Conservation (phyloP, 2,113 vertebrate species). For the Pseudopipra pipra region DNA sequence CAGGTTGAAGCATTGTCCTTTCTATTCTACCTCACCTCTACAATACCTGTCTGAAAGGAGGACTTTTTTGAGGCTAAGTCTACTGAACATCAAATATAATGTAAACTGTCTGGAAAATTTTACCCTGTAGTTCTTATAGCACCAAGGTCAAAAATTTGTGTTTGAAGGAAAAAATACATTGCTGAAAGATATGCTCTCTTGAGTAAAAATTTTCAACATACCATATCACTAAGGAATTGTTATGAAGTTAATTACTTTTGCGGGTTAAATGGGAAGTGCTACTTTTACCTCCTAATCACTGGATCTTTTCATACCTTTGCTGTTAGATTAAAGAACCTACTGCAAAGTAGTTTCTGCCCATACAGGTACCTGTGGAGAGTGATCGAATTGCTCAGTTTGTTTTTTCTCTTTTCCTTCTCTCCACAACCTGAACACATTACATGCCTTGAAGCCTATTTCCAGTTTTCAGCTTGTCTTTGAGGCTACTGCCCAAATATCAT, state of each 20-base stretch:
- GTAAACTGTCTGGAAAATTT: background rate
- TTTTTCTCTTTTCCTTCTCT: background rate
- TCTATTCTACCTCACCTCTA: background rate
- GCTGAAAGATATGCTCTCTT: background rate
- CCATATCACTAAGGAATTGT: background rate
- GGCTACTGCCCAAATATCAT: background rate
- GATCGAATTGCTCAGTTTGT: background rate
- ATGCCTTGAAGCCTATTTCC: background rate
- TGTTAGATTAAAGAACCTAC: background rate
- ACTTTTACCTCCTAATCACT: background rate
- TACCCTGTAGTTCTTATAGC: background rate
- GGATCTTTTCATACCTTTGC: background rate
- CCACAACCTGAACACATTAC: background rate
- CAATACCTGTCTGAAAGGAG: background rate
- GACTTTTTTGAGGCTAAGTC: background rate
- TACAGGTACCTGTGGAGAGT: background rate
- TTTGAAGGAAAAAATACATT: background rate
- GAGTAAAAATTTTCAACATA: background rate
- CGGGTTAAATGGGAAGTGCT: background rate
- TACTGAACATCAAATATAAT: background rate
- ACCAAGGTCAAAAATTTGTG: background rate
- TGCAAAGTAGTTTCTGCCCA: background rate
- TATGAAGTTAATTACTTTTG: constrained; percentile 23
- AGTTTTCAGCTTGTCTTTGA: background rate
- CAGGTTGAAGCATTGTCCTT: background rate